phyloP scores from a whole-genome alignment of 2,797 vertebrate species.

The Mergus octosetaceus region DNA sequence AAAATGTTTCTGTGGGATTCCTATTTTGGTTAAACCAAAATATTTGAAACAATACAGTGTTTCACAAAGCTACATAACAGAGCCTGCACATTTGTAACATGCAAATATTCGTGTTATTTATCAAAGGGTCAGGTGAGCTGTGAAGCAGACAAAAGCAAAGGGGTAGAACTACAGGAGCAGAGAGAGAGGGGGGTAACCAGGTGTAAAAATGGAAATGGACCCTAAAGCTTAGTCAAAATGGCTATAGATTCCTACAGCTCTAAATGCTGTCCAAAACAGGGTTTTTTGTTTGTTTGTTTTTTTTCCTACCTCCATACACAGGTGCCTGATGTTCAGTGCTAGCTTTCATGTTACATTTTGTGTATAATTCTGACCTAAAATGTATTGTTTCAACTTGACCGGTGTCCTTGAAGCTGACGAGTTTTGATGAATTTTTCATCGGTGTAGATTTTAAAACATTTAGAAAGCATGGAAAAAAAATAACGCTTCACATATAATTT shows the following conservation, averaged over 20 bases:
- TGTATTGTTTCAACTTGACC: not conserved
- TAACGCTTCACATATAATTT: not conserved
- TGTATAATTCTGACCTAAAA: not conserved
- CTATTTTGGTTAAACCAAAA: not conserved
- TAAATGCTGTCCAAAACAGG: not conserved
- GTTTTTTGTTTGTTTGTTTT: not conserved
- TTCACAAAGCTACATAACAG: not conserved
- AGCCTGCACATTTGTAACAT: not conserved
- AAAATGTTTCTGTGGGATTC: not conserved
- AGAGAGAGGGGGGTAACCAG: not conserved
- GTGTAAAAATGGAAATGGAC: not conserved
- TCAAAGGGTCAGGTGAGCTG: not conserved
- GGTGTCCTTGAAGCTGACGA: not conserved
- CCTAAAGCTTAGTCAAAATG: not conserved
- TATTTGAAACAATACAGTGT: not conserved
- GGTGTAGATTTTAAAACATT: not conserved
- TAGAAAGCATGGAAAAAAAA: not conserved
- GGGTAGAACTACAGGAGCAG: not conserved
- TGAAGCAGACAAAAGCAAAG: not conserved
- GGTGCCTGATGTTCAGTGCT: not conserved
- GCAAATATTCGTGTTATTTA: not conserved
- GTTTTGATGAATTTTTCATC: not conserved
- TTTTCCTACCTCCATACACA: not conserved
- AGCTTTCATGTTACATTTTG: not conserved
- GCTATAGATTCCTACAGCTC: not conserved